A percentile compares a stretch with the other conserved stretches of the same genome.
Conservation (phyloP, 1,140 invertebrate genomes). For the Hydropsyche tenuis region DNA sequence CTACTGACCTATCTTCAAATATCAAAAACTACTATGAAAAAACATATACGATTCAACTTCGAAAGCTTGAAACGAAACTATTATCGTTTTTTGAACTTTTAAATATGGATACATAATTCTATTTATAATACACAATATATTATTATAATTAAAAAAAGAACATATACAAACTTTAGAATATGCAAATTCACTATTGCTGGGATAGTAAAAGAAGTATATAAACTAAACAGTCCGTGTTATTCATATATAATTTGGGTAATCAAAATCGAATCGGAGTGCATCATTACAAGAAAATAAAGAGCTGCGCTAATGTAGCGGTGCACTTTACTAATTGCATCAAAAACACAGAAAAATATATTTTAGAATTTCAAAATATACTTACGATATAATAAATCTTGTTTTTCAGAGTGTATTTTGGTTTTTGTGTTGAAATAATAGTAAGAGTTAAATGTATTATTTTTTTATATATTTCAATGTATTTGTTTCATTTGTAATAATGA, state of each 20-base stretch:
- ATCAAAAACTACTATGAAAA: no score
- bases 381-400: background rate
- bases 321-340: slow-evolving; percentile 23
- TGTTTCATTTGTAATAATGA: no score
- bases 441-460: no score
- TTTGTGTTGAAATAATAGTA: no score
- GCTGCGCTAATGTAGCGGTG: background rate
- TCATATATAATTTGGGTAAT: background rate
- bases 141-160: background rate
- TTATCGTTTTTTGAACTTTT: no score
- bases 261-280: background rate
- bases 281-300: slow-evolving; percentile 4
- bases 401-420: background rate
- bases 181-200: background rate
- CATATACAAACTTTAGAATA: no score
- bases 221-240: no score
- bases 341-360: background rate
- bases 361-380: background rate
- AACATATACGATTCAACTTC: no score
- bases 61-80: no score
- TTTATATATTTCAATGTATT: no score
- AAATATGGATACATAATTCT: no score
- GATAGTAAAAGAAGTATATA: background rate
- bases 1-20: no score
- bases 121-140: background rate